A percentile compares a stretch with the other conserved stretches of the same genome.
These are phyloP conservation scores for Papilio dardanus DNA, from an alignment of 1,140 invertebrate genomes.

Conservation along the genomic window DNA sequence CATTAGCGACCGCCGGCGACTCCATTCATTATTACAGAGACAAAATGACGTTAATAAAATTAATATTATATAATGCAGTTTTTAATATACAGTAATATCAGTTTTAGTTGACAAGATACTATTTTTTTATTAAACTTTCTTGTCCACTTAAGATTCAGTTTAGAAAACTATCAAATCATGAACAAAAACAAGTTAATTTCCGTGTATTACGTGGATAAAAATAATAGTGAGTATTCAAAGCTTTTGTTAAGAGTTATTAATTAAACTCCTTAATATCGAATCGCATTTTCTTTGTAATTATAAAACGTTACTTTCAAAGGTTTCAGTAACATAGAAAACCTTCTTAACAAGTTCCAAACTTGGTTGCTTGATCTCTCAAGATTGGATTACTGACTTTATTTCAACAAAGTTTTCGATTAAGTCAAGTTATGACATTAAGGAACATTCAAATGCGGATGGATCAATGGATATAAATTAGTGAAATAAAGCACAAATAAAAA, in stretches of 20 bases:
- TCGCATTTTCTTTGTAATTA: not conserved
- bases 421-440: not conserved
- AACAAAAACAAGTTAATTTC: no score
- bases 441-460: not conserved
- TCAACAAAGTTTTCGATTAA: not conserved
- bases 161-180: no score
- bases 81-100: not conserved
- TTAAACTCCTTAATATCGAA: not conserved
- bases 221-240: no score
- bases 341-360: conserved; percentile 9
- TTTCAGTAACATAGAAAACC: not conserved
- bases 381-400: conserved; percentile 23
- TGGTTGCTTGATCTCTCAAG: conserved; percentile 4
- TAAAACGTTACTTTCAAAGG: conserved; percentile 13
- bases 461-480: no score
- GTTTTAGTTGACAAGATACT: not conserved
- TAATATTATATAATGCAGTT: not conserved
- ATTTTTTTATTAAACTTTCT: no score
- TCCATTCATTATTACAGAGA: not conserved
- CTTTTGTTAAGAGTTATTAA: not conserved
- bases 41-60: not conserved
- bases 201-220: not conserved
- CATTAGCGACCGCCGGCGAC: conserved; percentile 22
- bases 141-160: no score
- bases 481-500: no score